Base-by-base conservation (phyloP, 2,888 invertebrate genomes). In the Ganaspis brasiliensis region DNA sequence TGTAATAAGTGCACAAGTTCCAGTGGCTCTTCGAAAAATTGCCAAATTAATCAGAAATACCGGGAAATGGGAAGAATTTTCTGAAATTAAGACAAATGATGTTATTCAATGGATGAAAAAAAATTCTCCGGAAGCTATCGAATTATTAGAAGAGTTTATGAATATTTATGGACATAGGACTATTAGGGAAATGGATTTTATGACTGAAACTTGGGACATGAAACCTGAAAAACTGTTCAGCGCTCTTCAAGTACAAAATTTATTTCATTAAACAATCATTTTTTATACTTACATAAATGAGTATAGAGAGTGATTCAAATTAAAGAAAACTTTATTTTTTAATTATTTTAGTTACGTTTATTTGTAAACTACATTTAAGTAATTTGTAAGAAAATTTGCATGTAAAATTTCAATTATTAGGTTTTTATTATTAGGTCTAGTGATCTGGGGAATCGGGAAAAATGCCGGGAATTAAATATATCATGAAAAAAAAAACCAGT, bases 1-100 rank as follows among this genome's bases (percentile, higher is more conserved):
- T 79, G 95, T 96, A 0, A 92, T 96, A 72, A 96, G 97, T 19
- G 96, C 95, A 0, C 96, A 96, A 87, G 94, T 97, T 9, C 95
- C 96, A 0, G 89, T 91, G 16, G 92, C 92, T 0, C 85, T 94
- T 3, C 91, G 92, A 16, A 90, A 92, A 49, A 89, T 95, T 35
- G 92, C 92, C 0, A 88, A 89, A 14, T 88, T 90, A 49, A 91
- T 95, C 61, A 90, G 92, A 40, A 84, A 88, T 2, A 90, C 92
- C n/a, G 92, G 92, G 19, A 91, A 90, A 72, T 89, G 87, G 0
- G 92, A 92, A 14, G 92, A 93, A 78, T 95, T 95, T 88, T 87
- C 91, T 16, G 87, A 89, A 74, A 86, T 93, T 31, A 84, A 93
- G 0, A 91, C 94, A 0, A 90, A 92, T 57, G 87, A 92, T 0